A percentile compares a stretch with the other conserved stretches of the same genome.
Conservation (phyloP, 2,888 invertebrate species). For the Aspidiotus destructor region DNA sequence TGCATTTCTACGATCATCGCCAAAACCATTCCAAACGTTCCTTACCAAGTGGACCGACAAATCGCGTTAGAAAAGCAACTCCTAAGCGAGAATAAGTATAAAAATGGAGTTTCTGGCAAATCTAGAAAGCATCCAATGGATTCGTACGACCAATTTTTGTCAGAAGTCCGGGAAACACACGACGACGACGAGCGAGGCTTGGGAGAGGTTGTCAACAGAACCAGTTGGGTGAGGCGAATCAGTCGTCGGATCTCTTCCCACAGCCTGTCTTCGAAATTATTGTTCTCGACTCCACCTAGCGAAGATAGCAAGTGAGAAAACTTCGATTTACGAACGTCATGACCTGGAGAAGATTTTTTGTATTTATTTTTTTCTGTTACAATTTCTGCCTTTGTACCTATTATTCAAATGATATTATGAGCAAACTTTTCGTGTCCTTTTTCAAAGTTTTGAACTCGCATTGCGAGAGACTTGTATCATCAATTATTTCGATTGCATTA, state of each 20-base stretch:
- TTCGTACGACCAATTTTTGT: slow-evolving; percentile 15
- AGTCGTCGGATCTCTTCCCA: slow-evolving; percentile 21
- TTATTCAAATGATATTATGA: too few relatives aligned
- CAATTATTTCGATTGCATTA: too few relatives aligned
- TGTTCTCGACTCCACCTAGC: background rate
- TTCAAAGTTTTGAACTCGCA: too few relatives aligned
- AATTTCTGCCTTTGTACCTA: too few relatives aligned
- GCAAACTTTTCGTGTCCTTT: too few relatives aligned
- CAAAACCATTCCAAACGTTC: slow-evolving; percentile 24
- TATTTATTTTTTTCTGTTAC: too few relatives aligned
- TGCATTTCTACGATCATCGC: slow-evolving; percentile 18
- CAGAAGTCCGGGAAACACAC: slow-evolving; percentile 13
- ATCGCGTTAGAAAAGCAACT: slow-evolving; percentile 27
- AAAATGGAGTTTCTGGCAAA: background rate
- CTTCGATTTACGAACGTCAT: background rate
- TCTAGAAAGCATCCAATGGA: slow-evolving; percentile 5
- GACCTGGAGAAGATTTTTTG: too few relatives aligned
- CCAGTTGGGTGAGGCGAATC: slow-evolving; percentile 17
- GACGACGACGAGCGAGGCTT: background rate
- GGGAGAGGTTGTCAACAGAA: slow-evolving; percentile 11
- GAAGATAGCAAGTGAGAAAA: background rate
- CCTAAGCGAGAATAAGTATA: slow-evolving; percentile 4
- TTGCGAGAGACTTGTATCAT: too few relatives aligned
- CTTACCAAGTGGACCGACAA: slow-evolving; percentile 23
- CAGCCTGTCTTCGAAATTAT: background rate